Conservation (phyloP, 1,140 invertebrate species). For the Drosophila kepulauana region DNA sequence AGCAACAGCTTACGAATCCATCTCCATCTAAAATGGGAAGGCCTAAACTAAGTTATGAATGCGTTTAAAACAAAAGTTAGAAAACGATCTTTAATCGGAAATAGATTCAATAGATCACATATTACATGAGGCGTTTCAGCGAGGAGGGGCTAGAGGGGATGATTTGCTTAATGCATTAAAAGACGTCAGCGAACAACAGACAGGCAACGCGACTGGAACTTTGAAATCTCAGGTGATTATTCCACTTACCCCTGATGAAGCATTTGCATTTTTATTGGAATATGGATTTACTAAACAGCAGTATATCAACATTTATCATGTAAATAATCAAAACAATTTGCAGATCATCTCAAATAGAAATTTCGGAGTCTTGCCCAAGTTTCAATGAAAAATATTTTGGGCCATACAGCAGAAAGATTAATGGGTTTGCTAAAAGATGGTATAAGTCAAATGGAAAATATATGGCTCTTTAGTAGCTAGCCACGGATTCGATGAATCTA, state of each 20-base stretch:
- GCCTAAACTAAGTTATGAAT: not conserved
- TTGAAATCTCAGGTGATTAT: slow-evolving; percentile 9
- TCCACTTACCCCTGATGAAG: slow-evolving; percentile 5
- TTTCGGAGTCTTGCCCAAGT: too few relatives aligned
- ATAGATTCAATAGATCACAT: not conserved
- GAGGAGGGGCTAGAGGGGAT: not conserved
- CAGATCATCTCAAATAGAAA: not conserved
- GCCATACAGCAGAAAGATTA: too few relatives aligned
- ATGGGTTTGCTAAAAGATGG: too few relatives aligned
- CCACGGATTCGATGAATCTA: too few relatives aligned
- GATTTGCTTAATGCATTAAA: slow-evolving; percentile 6
- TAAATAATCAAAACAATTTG: not conserved
- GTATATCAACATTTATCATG: slow-evolving; percentile 1
- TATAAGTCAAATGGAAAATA: too few relatives aligned
- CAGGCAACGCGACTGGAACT: slow-evolving; percentile 4
- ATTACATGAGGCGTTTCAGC: slow-evolving; percentile 4
- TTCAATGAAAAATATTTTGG: too few relatives aligned
- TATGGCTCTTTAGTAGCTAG: too few relatives aligned
- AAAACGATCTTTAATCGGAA: not conserved
- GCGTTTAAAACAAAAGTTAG: not conserved
- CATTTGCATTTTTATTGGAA: too few relatives aligned
- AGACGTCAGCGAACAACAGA: slow-evolving; percentile 1
- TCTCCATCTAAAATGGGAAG: not conserved
- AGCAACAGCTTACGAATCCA: not conserved
- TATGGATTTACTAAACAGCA: slow-evolving; percentile 12